Conservation (phyloP, 2,888 invertebrate genomes). For the Drosophila maculinotata region DNA sequence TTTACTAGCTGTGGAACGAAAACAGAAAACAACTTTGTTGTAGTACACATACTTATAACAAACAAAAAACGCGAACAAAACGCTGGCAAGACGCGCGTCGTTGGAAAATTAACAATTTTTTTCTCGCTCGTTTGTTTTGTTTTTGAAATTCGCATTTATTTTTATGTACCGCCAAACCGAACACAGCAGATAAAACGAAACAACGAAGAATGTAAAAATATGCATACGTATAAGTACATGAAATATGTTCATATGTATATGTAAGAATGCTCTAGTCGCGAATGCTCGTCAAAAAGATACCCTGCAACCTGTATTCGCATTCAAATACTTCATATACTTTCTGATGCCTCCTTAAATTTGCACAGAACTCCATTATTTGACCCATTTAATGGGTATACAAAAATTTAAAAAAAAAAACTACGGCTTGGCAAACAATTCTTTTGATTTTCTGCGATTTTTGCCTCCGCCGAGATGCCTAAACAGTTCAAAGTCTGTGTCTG, state of each 20-base stretch:
- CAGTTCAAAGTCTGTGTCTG: too few relatives aligned
- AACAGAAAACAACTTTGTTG: conserved; percentile 16
- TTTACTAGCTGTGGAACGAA: conserved; percentile 36
- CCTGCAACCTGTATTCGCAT: too few relatives aligned
- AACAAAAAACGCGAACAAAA: conserved; percentile 15
- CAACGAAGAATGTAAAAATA: conserved; percentile 9
- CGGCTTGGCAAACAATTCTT: too few relatives aligned
- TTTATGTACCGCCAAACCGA: conserved; percentile 35
- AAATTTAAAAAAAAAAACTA: too few relatives aligned
- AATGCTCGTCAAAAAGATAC: conserved; percentile 9
- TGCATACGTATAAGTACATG: not conserved
- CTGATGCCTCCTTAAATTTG: too few relatives aligned
- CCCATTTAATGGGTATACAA: too few relatives aligned
- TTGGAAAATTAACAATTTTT: conserved; percentile 30
- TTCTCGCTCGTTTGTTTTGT: conserved; percentile 51
- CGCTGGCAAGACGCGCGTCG: conserved; percentile 17
- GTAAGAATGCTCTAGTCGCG: not conserved
- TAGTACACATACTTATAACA: not conserved
- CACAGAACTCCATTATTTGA: too few relatives aligned
- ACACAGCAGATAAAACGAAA: conserved; percentile 22
- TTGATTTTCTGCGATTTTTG: too few relatives aligned
- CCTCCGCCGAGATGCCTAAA: too few relatives aligned
- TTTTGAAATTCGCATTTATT: conserved; percentile 51
- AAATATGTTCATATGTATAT: too few relatives aligned
- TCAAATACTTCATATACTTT: too few relatives aligned